Base-by-base conservation (phyloP, 1,140 invertebrate species). In the Aphelenchoides besseyi region DNA sequence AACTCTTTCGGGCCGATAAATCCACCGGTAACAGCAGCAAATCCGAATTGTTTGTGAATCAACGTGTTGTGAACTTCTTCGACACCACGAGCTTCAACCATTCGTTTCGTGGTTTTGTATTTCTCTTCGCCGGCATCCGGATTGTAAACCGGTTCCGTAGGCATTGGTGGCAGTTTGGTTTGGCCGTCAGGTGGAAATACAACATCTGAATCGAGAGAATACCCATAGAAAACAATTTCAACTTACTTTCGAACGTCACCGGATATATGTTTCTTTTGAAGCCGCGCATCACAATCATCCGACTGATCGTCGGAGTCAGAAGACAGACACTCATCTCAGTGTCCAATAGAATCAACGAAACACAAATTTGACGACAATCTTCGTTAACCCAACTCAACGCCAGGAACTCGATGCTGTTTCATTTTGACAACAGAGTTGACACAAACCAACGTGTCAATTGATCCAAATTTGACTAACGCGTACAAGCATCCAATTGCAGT, bases 121-220 rank as follows among this genome's bases (percentile, higher is more conserved):
- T 81, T 83, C 23, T 62, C 52, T 59, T 83, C 82, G n/a, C 81
- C 82, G 35, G 72, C 35, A 33, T 76, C 78, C 26, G 63, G 23
- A 70, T 83, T 73, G 61, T 79, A 84, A 26, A 30, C 32, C 16
- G 82, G 82, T 41, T 83, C 82, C 2, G 73, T 48, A 16, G 82
- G 82, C 80, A 83, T 77, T 18, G 68, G 36, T 1, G 82, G 79
- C n/a, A 83, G 72, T 35, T 79, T 77, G 18, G 77, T 53, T 53
- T 84, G 69, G 8, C 83, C 82, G 72, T 79, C 70, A n/a, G 79
- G 78, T 8, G 82, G 82, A 67, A 84, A 83, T 9, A 75, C 69
- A 3, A 83, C 82, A 70, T 83, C 82, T 83, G 33, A 79, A 79
- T 33, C 48, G 37, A 18, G 8, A 30, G 71, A 75, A 0, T 68